A percentile compares a stretch with the other conserved stretches of the same genome.
Evolutionary conservation across 2,113 vertebrate genomes (phyloP).

Genomic region (Catharus minimus): DNA sequence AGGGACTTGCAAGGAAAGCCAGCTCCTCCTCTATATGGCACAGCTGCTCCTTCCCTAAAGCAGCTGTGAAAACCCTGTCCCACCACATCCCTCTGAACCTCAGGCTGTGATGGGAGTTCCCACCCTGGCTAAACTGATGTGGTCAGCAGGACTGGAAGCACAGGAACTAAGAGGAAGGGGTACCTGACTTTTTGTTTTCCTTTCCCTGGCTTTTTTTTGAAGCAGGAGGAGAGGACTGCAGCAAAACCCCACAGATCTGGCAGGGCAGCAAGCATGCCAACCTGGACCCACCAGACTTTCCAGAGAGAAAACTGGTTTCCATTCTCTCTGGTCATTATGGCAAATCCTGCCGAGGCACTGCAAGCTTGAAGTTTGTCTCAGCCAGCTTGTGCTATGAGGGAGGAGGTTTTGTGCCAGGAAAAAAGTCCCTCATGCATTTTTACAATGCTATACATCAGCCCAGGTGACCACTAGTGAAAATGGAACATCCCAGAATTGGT

Average conservation of each 20-base stretch:
- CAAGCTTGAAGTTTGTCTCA: background rate
- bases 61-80: rapidly evolving
- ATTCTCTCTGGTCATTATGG: rapidly evolving
- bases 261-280: background rate
- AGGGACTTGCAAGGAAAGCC: background rate
- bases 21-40: background rate
- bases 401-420: background rate
- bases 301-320: background rate
- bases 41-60: background rate
- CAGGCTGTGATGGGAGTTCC: background rate
- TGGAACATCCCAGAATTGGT: rapidly evolving
- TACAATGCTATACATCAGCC: background rate
- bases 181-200: background rate
- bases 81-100: rapidly evolving
- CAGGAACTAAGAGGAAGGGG: background rate
- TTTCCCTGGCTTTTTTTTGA: background rate
- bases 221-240: background rate
- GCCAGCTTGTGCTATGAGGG: background rate
- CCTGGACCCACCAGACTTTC: background rate
- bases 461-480: background rate
- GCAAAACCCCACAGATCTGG: background rate
- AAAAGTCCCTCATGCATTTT: rapidly evolving
- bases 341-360: rapidly evolving
- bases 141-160: background rate
- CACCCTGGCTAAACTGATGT: rapidly evolving